Evolutionary conservation across 2,113 vertebrate genomes (phyloP), one percentile per base, ranked within the genome.

Genomic region (Dicentrarchus labrax): DNA sequence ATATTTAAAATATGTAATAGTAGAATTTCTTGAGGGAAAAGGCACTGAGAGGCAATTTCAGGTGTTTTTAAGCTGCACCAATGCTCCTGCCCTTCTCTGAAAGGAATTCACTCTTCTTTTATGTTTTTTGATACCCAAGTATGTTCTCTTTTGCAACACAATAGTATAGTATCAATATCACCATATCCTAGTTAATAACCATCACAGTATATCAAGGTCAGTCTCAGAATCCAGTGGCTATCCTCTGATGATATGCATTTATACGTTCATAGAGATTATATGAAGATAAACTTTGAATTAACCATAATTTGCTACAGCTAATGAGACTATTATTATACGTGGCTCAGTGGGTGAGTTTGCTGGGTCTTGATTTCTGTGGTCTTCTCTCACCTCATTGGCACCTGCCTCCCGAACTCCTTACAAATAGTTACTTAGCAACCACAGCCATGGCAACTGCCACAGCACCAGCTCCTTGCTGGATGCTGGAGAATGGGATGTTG

Each of bases 361-460:
- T 53, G 11, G 48, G 56, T 82, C 56, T 54, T 50, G n/a, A 59
- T 73, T 62, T 73, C 36, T 68, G 5, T 50, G n/a, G 15, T 41
- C 57, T 1, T 75, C 9, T 71, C 64, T 47, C 78, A 81, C 62
- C 66, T 78, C 24, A 24, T 48, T 59, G 47, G 48, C 69, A 78
- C 22, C 71, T 85, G 67, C 67, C 6, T 76, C 11, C 24, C 61
- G 21, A 66, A 66, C 75, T 76, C 60, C 60, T 72, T 39, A 48
- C 70, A 84, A 80, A 85, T 56, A 66, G 90, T 89, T 80, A 59
- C 88, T 67, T 83, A 90, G 86, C 88, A 90, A 90, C 87, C 83
- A 78, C 48, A 74, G 66, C 84, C 83, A 85, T 84, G 78, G 76
- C 68, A 90, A 87, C 84, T 41, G 70, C 83, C 72, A 50, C 74